Percentiles rank a stretch among this genome's conserved stretches.
Evolutionary conservation across 2,888 invertebrate species (phyloP).

Genomic region (Xestoiulus laeticollis): DNA sequence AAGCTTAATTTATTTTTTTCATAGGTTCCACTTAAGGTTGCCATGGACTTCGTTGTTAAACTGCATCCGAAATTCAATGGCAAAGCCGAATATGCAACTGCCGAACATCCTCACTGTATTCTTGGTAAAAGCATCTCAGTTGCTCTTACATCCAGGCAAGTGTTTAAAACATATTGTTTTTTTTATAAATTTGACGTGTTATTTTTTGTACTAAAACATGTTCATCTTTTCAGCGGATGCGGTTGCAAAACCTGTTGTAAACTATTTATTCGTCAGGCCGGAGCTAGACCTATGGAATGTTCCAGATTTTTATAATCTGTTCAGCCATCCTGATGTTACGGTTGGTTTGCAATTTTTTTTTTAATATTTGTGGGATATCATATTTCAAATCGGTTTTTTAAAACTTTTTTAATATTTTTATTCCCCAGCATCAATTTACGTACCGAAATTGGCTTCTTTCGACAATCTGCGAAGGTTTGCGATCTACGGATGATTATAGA

Average conservation of each 20-base stretch:
- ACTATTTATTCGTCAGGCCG: neutral
- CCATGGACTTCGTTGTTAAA: neutral
- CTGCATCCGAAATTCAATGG: neutral
- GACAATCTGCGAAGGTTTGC: neutral
- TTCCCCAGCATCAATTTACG: neutral
- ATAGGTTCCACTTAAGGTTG: slow-evolving; percentile 11
- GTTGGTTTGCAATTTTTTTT: neutral
- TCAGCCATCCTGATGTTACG: neutral
- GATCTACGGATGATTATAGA: neutral
- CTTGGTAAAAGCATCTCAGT: neutral
- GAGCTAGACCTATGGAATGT: slow-evolving; percentile 3
- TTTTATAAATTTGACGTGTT: neutral
- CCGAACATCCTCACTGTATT: slow-evolving; percentile 21
- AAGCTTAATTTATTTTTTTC: neutral
- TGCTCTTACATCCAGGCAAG: neutral
- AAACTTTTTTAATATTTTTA: neutral
- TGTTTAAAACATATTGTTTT: neutral
- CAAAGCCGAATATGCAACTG: slow-evolving; percentile 15
- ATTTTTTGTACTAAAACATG: neutral
- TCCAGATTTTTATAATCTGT: slow-evolving; percentile 32
- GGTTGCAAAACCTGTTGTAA: slow-evolving; percentile 21
- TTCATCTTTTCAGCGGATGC: neutral
- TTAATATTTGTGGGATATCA: neutral
- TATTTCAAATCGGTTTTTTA: neutral
- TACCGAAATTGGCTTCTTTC: slow-evolving; percentile 45